Evolutionary conservation across 2,888 invertebrate genomes (phyloP), one percentile per base, ranked within the genome.

Genomic region (Caenorhabditis becei): DNA sequence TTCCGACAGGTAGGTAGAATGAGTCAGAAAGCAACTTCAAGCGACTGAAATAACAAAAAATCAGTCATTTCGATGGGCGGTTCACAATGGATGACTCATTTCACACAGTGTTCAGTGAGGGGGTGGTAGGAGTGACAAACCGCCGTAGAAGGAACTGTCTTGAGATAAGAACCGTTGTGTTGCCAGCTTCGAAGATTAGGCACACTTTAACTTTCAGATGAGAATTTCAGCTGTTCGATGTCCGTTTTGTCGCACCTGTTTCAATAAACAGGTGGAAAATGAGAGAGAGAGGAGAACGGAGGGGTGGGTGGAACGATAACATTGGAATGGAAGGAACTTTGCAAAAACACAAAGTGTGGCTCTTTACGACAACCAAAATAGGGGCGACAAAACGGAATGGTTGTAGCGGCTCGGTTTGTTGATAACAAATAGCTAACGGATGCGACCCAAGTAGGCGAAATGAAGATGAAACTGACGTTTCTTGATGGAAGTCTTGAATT

Each of bases 11-110:
- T 28, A 28, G 32, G 35, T 32, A 26, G 24, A 61, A 61, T 61
- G 61, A 61, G 44, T 61, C 44, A 61, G 28, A 16, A 3, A 11
- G 47, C 2, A 28, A 5, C 24, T 56, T 35, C 56, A 16, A 56
- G 10, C 20, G 56, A 35, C 18, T 32, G 14, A 56, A 75, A 61
- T 35, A 53, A 75, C 75, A 75, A 51, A 65, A 59, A 32, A 66
- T 66, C 66, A 66, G 75, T 75, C 65, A 67, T 56, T 59, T 28
- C 5, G 18, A 26, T 23, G 74, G 66, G 61, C 66, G 66, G 59
- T 53, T 54, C 23, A 53, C 59, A 47, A 53, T 75, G 65, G 58
- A 67, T 75, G 75, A 75, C 51, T 75, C 75, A 75, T 59, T 28
- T 59, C 66, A 53, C 59, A 54, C 44, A 59, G 66, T 56, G 44